Evolutionary conservation across 2,888 invertebrate species (phyloP).

Genomic region (Emesis russula): DNA sequence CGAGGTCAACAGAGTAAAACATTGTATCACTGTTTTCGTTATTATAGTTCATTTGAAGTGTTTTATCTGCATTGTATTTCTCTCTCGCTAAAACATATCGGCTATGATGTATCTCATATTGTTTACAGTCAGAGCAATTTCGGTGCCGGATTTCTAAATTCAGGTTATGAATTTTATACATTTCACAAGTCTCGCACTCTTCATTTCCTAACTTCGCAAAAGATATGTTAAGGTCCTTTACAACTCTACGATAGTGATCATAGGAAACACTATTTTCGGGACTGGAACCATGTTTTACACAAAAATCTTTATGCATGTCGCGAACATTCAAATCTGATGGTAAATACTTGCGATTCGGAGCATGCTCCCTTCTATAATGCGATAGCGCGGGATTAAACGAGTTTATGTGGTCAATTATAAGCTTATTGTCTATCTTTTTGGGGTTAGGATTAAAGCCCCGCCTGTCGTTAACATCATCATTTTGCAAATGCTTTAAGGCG

Average conservation of each 20-base stretch:
- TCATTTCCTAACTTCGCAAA: slow-evolving; percentile 32
- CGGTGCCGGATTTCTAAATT: slow-evolving; percentile 38
- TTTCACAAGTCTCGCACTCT: slow-evolving; percentile 66
- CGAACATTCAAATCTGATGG: slow-evolving; percentile 19
- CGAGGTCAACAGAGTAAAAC: too few relatives aligned
- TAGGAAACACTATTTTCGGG: slow-evolving; percentile 45
- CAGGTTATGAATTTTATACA: slow-evolving; percentile 52
- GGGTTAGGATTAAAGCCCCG: not conserved
- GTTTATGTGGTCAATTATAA: slow-evolving; percentile 26
- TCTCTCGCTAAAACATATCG: slow-evolving; percentile 47
- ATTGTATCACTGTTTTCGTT: too few relatives aligned
- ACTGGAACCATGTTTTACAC: not conserved
- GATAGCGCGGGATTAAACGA: slow-evolving; percentile 26
- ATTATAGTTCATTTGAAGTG: too few relatives aligned
- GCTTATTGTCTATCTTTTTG: slow-evolving; percentile 13
- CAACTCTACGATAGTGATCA: slow-evolving; percentile 51
- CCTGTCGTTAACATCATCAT: too few relatives aligned
- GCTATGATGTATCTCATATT: slow-evolving; percentile 55
- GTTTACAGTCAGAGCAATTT: slow-evolving; percentile 41
- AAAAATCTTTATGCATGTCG: not conserved
- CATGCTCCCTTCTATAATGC: not conserved
- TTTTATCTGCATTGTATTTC: too few relatives aligned
- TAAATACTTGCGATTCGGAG: slow-evolving; percentile 22
- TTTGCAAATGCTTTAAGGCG: too few relatives aligned
- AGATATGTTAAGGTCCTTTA: slow-evolving; percentile 60